A percentile compares a stretch with the other conserved stretches of the same genome.
Conservation (phyloP, 53 echinoderm and acorn worm species). For the Actinopyga echinites region DNA sequence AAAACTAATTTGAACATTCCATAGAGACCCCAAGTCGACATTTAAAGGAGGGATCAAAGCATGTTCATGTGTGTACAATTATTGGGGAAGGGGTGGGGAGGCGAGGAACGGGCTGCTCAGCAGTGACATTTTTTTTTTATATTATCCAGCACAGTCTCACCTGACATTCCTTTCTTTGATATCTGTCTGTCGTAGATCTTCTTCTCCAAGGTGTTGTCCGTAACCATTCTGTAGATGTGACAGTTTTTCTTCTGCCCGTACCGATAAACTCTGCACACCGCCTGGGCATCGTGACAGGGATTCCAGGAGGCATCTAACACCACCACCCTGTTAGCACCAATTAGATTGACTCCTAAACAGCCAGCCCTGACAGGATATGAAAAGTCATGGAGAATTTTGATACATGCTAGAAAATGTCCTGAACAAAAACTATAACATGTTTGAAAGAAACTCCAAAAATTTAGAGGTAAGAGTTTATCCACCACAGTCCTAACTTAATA, state of each 20-base stretch:
- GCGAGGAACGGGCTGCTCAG: too few relatives aligned
- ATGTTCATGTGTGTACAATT: too few relatives aligned
- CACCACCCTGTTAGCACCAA: conserved; percentile 97
- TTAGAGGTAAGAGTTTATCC: too few relatives aligned
- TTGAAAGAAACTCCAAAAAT: background rate
- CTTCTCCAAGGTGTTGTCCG: conserved; percentile 97
- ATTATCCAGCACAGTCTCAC: conserved; percentile 37
- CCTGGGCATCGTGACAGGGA: conserved; percentile 98
- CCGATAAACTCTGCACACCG: conserved; percentile 95
- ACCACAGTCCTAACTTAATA: too few relatives aligned
- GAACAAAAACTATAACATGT: background rate
- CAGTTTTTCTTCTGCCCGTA: conserved; percentile 91
- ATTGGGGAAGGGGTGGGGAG: too few relatives aligned
- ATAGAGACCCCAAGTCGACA: too few relatives aligned
- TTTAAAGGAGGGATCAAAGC: too few relatives aligned
- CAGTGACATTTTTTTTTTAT: background rate
- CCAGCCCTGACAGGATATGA: conserved; percentile 62
- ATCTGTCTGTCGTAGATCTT: conserved; percentile 99
- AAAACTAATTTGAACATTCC: too few relatives aligned
- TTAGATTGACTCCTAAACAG: conserved; percentile 89
- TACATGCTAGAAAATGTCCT: background rate
- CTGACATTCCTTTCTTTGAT: conserved; percentile 98
- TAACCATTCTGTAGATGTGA: conserved; percentile 90
- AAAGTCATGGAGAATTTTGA: background rate
- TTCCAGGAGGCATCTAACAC: conserved; percentile 99